Percentiles rank a stretch among this genome's conserved stretches.
These are phyloP conservation scores for Pseudonaja textilis DNA, from an alignment of 2,113 vertebrate species.

Conservation along the genomic window DNA sequence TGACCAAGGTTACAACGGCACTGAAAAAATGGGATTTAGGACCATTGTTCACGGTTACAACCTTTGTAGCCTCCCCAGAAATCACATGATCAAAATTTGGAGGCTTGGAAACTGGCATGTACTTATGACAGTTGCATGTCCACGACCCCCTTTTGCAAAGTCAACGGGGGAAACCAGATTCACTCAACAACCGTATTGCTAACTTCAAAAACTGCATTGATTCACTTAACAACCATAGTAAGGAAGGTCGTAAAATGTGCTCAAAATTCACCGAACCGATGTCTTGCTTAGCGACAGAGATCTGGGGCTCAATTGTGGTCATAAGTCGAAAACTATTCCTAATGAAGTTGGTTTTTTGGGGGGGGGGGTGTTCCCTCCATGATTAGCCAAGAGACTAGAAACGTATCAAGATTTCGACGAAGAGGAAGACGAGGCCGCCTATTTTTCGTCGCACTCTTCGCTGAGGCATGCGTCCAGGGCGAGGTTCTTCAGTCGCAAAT, in stretches of 20 bases:
- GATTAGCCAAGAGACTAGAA: conserved; percentile 78
- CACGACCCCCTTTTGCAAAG: no score
- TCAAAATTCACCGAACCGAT: not conserved
- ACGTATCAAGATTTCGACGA: conserved; percentile 75
- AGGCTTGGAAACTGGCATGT: no score
- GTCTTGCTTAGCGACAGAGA: not conserved
- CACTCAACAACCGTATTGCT: not conserved
- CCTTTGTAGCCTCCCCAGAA: no score
- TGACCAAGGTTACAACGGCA: not conserved
- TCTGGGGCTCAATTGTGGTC: not conserved
- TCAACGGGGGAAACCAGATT: not conserved
- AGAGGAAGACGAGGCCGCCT: conserved; percentile 48
- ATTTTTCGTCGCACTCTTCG: conserved; percentile 44
- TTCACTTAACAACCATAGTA: not conserved
- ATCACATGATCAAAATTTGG: no score
- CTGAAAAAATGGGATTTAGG: not conserved
- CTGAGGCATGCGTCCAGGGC: conserved; percentile 48
- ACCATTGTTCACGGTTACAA: not conserved
- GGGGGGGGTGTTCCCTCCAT: not conserved
- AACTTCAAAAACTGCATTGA: not conserved
- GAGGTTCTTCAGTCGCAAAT: conserved; percentile 55
- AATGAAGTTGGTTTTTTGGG: not conserved
- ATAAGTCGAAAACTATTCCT: not conserved
- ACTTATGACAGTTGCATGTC: no score
- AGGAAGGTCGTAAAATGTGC: not conserved